Evolutionary conservation across 2,888 invertebrate species (phyloP), one percentile per base, ranked within the genome.

Genomic region (Diachrysia chrysitis): DNA sequence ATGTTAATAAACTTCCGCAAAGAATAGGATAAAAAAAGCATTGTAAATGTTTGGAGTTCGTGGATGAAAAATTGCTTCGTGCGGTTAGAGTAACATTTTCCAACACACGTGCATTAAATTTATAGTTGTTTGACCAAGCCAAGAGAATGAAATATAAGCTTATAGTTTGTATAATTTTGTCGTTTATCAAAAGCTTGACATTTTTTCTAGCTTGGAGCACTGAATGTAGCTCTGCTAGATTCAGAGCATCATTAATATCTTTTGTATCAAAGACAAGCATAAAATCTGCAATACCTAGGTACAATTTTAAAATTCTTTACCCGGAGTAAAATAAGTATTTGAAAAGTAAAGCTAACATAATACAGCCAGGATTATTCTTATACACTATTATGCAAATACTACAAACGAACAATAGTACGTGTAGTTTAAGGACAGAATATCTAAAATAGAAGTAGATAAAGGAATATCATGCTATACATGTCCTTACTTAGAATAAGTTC

Each of bases 1-100:
- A 81, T 78, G 82, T 73, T 81, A 81, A 83, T 78, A 83, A 83
- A 83, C 69, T 78, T 69, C 64, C 66, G 69, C 65, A 69, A 67
- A 77, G 77, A 65, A 73, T 67, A 68, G 64, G 55, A 71, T 68
- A 60, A 63, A 75, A 81, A 79, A 71, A 70, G 65, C 67, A 70
- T 70, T 57, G 70, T 54, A 69, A 73, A 75, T 75, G 56, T 69
- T 69, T 73, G 73, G 65, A 71, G 62, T 58, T 68, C 58, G 23
- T 32, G 58, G 53, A 81, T 81, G 76, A 83, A 71, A 81, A 71
- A 83, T 73, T 59, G 79, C 57, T 70, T 58, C 42, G 62, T 63
- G 69, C 58, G 65, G 66, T 71, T 58, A 54, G 62, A 56, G 58
- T 48, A 66, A 71, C 51, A 19, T 66, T 83, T 70, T 69, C 51